Evolutionary conservation across 2,888 invertebrate genomes (phyloP).

Genomic region (Mesochorus sp.): DNA sequence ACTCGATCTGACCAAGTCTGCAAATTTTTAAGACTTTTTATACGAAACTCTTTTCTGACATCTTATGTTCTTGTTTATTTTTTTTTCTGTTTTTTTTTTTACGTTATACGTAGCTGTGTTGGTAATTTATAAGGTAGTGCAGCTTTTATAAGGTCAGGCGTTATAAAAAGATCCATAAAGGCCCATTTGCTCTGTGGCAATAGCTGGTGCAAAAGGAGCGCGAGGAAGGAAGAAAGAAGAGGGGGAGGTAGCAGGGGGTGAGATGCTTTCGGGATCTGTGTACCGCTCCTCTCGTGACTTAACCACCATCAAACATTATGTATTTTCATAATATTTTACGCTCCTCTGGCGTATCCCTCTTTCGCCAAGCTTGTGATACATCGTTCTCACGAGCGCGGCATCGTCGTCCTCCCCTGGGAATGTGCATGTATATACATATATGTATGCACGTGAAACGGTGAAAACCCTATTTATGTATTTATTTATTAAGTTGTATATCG

Average conservation of each 20-base stretch:
- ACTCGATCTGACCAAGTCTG: too few species aligned
- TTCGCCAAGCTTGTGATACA: conserved; percentile 61
- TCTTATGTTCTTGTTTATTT: too few species aligned
- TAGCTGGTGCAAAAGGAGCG: conserved; percentile 64
- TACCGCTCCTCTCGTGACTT: conserved; percentile 65
- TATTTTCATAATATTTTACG: conserved; percentile 77
- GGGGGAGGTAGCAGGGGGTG: not conserved
- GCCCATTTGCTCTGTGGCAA: conserved; percentile 64
- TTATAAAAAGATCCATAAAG: conserved; percentile 25
- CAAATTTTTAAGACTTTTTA: too few species aligned
- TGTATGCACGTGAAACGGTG: conserved; percentile 18
- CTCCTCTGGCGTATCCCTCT: conserved; percentile 62
- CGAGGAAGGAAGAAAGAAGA: conserved; percentile 65
- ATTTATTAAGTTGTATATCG: conserved; percentile 66
- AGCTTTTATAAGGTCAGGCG: too few species aligned
- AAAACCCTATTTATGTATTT: conserved; percentile 52
- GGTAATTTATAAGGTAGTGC: too few species aligned
- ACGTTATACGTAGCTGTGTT: too few species aligned
- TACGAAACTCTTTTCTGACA: too few species aligned
- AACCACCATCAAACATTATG: conserved; percentile 74
- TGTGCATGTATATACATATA: conserved; percentile 24
- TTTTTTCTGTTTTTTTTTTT: too few species aligned
- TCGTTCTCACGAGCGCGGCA: conserved; percentile 44
- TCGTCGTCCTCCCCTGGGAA: conserved; percentile 25
- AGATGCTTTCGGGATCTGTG: conserved; percentile 26